Percentiles rank a stretch among this genome's conserved stretches.
phyloP scores from a whole-genome alignment of 2,888 invertebrate genomes.

The Cancer borealis region DNA sequence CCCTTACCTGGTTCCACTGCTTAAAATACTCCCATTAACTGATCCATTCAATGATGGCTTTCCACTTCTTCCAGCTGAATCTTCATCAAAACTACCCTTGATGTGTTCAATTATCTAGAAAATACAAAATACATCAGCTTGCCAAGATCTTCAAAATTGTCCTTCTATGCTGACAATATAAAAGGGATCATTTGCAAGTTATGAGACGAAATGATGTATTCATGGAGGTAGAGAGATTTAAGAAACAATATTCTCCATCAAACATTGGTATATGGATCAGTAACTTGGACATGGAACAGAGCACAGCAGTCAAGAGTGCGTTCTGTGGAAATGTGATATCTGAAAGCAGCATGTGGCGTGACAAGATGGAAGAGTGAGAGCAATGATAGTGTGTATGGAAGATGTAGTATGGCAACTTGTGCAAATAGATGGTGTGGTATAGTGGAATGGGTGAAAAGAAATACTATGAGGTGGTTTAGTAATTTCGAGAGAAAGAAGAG shows the following conservation, averaged over 20 bases:
- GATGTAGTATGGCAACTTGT: too few relatives aligned
- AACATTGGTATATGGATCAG: too few relatives aligned
- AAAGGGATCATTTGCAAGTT: not conserved
- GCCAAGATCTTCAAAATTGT: not conserved
- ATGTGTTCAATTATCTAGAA: conserved; percentile 70
- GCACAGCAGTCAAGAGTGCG: too few relatives aligned
- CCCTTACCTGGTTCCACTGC: conserved; percentile 56
- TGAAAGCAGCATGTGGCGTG: too few relatives aligned
- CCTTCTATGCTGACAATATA: not conserved
- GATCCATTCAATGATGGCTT: conserved; percentile 68
- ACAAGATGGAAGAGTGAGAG: too few relatives aligned
- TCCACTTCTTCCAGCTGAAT: conserved; percentile 46
- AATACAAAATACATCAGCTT: not conserved
- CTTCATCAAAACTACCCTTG: conserved; percentile 65
- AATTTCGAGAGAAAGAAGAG: too few relatives aligned
- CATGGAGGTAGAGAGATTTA: not conserved
- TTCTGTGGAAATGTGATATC: too few relatives aligned
- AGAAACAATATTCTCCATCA: not conserved
- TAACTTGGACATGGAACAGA: too few relatives aligned
- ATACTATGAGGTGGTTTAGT: too few relatives aligned
- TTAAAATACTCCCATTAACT: conserved; percentile 64
- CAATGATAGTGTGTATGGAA: too few relatives aligned
- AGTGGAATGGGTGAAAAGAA: too few relatives aligned
- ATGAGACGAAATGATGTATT: not conserved
- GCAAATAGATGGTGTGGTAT: too few relatives aligned